Percentiles rank a stretch among this genome's conserved stretches.
Evolutionary conservation across 2,113 vertebrate genomes (phyloP).

Genomic region (Tamias sibiricus): DNA sequence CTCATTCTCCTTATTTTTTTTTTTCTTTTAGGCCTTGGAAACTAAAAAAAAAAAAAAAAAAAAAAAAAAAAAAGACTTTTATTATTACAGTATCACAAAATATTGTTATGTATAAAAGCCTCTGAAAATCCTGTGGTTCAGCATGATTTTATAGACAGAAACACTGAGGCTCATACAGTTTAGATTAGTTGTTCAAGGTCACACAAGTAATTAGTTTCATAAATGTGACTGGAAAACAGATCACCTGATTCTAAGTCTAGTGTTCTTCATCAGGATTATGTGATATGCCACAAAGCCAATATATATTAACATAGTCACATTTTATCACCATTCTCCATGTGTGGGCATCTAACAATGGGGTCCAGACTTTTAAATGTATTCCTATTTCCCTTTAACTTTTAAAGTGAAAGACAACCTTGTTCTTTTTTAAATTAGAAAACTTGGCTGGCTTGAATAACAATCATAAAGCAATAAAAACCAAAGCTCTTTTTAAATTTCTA

Average conservation of each 20-base stretch:
- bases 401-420: slow-evolving; percentile 67
- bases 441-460: slow-evolving; percentile 76
- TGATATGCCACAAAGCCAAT: not conserved
- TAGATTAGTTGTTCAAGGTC: slow-evolving; percentile 39
- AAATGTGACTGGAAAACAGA: not conserved
- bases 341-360: not conserved
- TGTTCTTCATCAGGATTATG: slow-evolving; percentile 48
- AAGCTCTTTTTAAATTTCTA: slow-evolving; percentile 76
- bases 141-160: not conserved
- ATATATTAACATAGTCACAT: slow-evolving; percentile 20
- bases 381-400: not conserved
- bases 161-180: not conserved
- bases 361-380: not conserved
- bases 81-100: not conserved
- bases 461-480: slow-evolving; percentile 73
- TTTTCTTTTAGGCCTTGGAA: not conserved
- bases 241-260: slow-evolving; percentile 41
- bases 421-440: slow-evolving; percentile 69
- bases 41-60: not conserved
- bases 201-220: slow-evolving; percentile 34
- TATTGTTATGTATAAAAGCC: not conserved
- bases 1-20: not conserved
- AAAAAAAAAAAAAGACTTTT: not conserved
- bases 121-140: not conserved
- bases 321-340: not conserved